These are phyloP conservation scores for Lethrus apterus DNA, from an alignment of 1,140 invertebrate species.

Conservation along the genomic window DNA sequence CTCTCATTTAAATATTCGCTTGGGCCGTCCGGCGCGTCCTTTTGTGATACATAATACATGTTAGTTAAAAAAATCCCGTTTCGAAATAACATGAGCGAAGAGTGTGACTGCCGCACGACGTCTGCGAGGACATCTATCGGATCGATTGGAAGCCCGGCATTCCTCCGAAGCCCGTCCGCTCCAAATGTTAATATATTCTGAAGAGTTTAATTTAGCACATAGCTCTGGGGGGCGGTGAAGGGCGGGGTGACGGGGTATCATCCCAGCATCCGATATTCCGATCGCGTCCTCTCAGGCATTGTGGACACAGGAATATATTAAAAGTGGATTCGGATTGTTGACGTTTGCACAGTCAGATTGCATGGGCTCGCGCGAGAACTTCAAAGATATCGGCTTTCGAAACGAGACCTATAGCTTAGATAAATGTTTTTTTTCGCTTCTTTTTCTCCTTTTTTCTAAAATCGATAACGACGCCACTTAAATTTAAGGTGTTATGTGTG, in stretches of 20 bases:
- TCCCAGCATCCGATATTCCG: constrained; percentile 36
- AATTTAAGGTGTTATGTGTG: too few species aligned
- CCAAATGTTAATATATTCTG: constrained; percentile 41
- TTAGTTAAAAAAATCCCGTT: too few species aligned
- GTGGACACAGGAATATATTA: constrained; percentile 41
- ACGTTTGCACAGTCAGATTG: constrained; percentile 34
- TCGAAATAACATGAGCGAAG: too few species aligned
- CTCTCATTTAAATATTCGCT: too few species aligned
- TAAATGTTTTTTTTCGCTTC: too few species aligned
- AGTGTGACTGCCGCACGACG: constrained; percentile 11
- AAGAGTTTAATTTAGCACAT: constrained; percentile 42
- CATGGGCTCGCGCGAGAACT: constrained; percentile 5
- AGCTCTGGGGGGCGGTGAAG: constrained; percentile 30
- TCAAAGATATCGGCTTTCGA: constrained; percentile 12
- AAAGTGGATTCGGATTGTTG: constrained; percentile 39
- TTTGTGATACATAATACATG: too few species aligned
- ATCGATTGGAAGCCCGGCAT: constrained; percentile 17
- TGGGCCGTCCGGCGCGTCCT: too few species aligned
- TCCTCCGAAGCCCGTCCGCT: constrained; percentile 24
- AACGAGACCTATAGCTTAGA: constrained; percentile 6
- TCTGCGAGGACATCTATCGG: constrained; percentile 16
- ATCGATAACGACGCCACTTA: too few species aligned
- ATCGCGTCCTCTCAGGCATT: constrained; percentile 37
- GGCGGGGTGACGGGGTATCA: constrained; percentile 8
- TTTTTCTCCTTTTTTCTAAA: too few species aligned